Base-by-base conservation (phyloP, 1,140 invertebrate genomes). In the Bombus polaris region DNA sequence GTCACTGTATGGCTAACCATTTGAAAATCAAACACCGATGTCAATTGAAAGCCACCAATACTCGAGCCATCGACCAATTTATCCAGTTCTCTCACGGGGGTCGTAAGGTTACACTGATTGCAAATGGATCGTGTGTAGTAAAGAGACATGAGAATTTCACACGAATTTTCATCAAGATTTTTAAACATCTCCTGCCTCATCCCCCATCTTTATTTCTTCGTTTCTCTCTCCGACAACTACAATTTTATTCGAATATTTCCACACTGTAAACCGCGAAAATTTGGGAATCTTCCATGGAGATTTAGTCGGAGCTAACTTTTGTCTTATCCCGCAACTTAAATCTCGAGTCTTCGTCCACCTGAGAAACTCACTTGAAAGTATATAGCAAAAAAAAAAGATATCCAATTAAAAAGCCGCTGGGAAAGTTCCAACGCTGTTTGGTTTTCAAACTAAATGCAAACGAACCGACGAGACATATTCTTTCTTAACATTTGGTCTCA, bases 161-260 rank as follows among this genome's bases (percentile, higher is more conserved):
- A 2, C 22, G n/a, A 42, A 83, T 83, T 83, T 83, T 70, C 70
- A 89, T 89, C 66, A 83, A 83, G 82, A 89, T 89, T 71, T 89
- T 86, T 71, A 53, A 35, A 25, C 32, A 73, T 57, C 74, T 66
- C 47, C 22, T 6, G 3, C 10, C 25, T 35, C 9, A n/a, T 71
- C 3, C 22, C 39, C 68, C 42, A 18, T 6, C 53, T 66, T 78
- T 77, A n/a, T 47, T 6, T 32, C n/a, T 44, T 15, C 15, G 5
- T 12, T 9, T 28, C 6, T 28, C 3, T n/a, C n/a, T 12, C 53
- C 8, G 1, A 59, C 42, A 53, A 57, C 65, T 37, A 47, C 18
- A 15, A 47, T 65, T 77, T 57, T 47, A 65, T n/a, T 42, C 74
- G 44, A 71, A 80, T 66, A 89, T 80, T 74, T 71, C 68, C 68